Base-by-base conservation (phyloP, 2,888 invertebrate genomes). In the Anagyrus pseudococci region DNA sequence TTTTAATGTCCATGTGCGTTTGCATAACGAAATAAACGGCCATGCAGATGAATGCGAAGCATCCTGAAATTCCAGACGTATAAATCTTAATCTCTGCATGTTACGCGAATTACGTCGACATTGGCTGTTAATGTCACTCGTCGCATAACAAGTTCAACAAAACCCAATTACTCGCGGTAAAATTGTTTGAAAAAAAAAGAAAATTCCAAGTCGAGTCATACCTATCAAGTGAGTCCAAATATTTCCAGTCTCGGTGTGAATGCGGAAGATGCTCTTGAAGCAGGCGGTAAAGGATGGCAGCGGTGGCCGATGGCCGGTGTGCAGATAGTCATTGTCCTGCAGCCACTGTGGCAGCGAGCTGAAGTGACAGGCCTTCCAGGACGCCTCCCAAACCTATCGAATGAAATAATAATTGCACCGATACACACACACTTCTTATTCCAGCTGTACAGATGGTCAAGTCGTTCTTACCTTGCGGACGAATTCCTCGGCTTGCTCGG, bases 171-270 rank as follows among this genome's bases (percentile, higher is more conserved):
- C n/a, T n/a, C n/a, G n/a, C n/a, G n/a, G n/a, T n/a, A n/a, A n/a
- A n/a, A 33, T 33, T 8, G 6, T 33, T 33, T 8, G 13, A 13
- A 7, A 33, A 8, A 8, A 33, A 25, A n/a, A 43, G 47, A 43
- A 25, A 33, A 1, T 46, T 1, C 17, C 29, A 4, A n/a, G 25
- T 10, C 3, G 15, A 10, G 25, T 26, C 44, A 56, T 52, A 48
- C 68, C 13, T 76, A 87, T 89, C 92, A 60, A 97, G 85, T 97
- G 96, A 33, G 96, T 98, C 99, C 99, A 99, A 73, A 99, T 99
- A 79, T 99, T 99, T 50, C 97, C 98, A 13, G 99, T 99, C 84
- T 99, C 99, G 1, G 98, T 99, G 84, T 99, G 99, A 71, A 99
- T 89, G 68, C 98, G 89, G 83, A 99, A 99, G 74, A 99, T 98